Base-by-base conservation (phyloP, 2,888 invertebrate species). In the Idaea dimidiata region DNA sequence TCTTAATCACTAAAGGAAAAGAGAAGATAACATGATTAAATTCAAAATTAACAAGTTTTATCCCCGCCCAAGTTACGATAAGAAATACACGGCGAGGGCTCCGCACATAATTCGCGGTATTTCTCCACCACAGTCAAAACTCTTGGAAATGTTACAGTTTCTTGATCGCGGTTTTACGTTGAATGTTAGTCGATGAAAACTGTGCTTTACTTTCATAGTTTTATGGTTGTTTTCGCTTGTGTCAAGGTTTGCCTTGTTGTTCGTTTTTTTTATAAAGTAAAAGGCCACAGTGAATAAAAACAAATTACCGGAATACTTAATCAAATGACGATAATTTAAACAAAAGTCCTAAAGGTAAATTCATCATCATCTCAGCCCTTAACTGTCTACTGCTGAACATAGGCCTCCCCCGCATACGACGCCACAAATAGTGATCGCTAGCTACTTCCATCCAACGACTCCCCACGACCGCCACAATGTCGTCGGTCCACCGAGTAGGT, bases 121-220 rank as follows among this genome's bases (percentile, higher is more conserved):
- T 70, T 57, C 60, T 66, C 66, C 63, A 64, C 72, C 71, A 66
- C 65, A 17, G 58, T 58, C 63, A 61, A 53, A 63, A 64, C 62
- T 76, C 80, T 67, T 66, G 70, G 79, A 79, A 79, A 18, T 65
- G 72, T 75, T 75, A 73, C 61, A 69, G 73, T 73, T 67, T 72
- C 66, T 66, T 69, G 73, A 31, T 55, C 56, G 14, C 14, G 32
- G 54, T 58, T 31, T 58, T 58, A 31, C 18, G 16, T 58, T 32
- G n/a, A 58, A 43, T 43, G 43, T 43, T 43, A 43, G 8, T 43
- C 10, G 14, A 43, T 3, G 43, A 10, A 43, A 43, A 43, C 8
- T 43, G 43, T 8, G 7, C 43, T 4, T 43, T 43, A 43, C 43
- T 6, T 43, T 10, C 0, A 10, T 43, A 10, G 8, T 3, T 14